A percentile compares a stretch with the other conserved stretches of the same genome.
These are phyloP conservation scores for Geophilus truncorum DNA, from an alignment of 2,888 invertebrate species.

Conservation along the genomic window DNA sequence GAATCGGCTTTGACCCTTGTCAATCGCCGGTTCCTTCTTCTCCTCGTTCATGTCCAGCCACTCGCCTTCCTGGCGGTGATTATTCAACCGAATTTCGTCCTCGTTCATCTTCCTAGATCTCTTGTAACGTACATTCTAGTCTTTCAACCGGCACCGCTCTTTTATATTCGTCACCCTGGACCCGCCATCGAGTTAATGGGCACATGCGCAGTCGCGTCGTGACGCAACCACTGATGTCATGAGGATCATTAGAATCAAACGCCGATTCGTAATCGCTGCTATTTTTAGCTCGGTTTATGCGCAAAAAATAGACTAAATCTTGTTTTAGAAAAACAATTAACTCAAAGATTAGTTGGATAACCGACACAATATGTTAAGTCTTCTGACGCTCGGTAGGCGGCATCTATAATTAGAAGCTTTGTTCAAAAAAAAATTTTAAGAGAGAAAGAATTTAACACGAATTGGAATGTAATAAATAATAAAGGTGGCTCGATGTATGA, in stretches of 20 bases:
- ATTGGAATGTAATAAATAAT: no score
- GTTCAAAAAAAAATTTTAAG: no score
- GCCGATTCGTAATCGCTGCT: background rate
- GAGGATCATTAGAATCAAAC: background rate
- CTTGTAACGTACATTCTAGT: background rate
- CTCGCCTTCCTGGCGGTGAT: constrained; percentile 30
- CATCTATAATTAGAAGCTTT: background rate
- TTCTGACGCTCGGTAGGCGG: background rate
- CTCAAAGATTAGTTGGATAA: background rate
- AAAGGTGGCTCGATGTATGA: no score
- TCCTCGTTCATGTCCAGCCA: constrained; percentile 36
- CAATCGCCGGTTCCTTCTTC: background rate
- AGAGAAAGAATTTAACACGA: no score
- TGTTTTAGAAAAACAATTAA: background rate
- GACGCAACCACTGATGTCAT: background rate
- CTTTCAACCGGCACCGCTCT: constrained; percentile 18
- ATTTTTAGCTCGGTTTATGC: background rate
- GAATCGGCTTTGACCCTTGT: constrained; percentile 40
- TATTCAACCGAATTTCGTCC: background rate
- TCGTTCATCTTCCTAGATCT: background rate
- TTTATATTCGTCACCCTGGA: constrained; percentile 16
- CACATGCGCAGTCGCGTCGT: background rate
- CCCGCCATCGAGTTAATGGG: constrained; percentile 3
- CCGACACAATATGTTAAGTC: background rate
- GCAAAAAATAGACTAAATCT: background rate